Percentiles rank a stretch among this genome's conserved stretches.
Evolutionary conservation across 2,797 vertebrate species (phyloP).

Genomic region (Oreonectes daqikongensis): DNA sequence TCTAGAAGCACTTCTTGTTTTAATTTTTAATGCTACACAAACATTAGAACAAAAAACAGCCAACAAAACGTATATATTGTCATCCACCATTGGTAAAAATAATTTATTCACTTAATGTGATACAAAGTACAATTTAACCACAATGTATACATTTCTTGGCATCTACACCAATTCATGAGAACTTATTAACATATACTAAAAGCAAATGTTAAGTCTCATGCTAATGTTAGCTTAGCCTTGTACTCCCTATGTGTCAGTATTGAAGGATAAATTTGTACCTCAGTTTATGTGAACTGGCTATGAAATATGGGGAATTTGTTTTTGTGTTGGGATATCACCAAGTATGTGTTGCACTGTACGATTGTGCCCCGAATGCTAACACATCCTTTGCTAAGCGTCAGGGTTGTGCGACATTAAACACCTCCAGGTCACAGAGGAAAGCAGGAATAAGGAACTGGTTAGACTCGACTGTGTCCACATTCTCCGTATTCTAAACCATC

Average conservation of each 20-base stretch:
- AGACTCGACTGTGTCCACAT: conserved; percentile 25
- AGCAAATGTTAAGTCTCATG: background rate
- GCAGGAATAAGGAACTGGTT: conserved; percentile 30
- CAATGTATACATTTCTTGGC: too few species aligned
- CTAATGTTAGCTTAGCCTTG: background rate
- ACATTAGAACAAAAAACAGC: too few species aligned
- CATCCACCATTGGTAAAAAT: too few species aligned
- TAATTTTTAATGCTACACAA: too few species aligned
- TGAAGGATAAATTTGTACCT: background rate
- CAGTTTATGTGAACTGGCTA: background rate
- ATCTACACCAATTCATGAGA: too few species aligned
- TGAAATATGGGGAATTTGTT: background rate
- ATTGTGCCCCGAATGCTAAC: conserved; percentile 22
- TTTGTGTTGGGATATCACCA: background rate
- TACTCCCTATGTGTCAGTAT: background rate
- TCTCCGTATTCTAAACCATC: conserved; percentile 17
- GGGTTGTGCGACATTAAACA: conserved; percentile 10
- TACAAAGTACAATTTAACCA: too few species aligned
- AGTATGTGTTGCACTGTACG: background rate
- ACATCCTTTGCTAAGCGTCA: background rate
- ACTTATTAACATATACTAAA: too few species aligned
- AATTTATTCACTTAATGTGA: too few species aligned
- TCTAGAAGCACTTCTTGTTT: too few species aligned
- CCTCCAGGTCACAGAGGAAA: conserved; percentile 20
- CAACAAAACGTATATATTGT: too few species aligned